Conservation (phyloP, 2,888 invertebrate genomes). For the Cataglyphis altisquamis region DNA sequence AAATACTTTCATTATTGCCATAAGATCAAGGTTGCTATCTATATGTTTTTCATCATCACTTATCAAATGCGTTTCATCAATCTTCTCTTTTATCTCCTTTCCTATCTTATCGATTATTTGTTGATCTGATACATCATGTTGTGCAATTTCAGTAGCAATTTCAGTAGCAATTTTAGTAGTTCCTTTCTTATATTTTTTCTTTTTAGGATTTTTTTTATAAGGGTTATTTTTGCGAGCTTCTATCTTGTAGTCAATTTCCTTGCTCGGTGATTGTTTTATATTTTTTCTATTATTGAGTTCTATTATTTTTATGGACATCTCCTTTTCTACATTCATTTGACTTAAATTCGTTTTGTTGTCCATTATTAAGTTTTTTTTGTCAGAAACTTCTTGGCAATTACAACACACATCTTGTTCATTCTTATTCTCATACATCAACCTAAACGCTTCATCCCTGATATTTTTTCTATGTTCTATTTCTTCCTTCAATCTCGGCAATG, state of each 20-base stretch:
- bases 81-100: not conserved
- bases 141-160: not conserved
- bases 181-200: not conserved
- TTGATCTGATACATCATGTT: not conserved
- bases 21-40: slow-evolving; percentile 8
- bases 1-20: slow-evolving; percentile 36
- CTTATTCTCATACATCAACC: slow-evolving; percentile 56
- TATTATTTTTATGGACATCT: not conserved
- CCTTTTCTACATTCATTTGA: not conserved
- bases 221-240: not conserved
- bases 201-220: not conserved
- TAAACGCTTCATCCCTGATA: slow-evolving; percentile 52
- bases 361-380: not conserved
- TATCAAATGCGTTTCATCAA: not conserved
- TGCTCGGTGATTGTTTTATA: not conserved
- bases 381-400: slow-evolving; percentile 32
- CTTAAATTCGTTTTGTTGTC: not conserved
- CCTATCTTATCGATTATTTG: slow-evolving; percentile 4
- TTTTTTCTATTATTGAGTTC: not conserved
- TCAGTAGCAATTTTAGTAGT: not conserved
- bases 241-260: not conserved
- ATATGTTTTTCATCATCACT: not conserved
- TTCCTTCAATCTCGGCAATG: slow-evolving; percentile 55
- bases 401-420: slow-evolving; percentile 10
- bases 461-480: slow-evolving; percentile 52